Evolutionary conservation across 2,888 invertebrate species (phyloP), one percentile per base, ranked within the genome.

Genomic region (Pristionchus exspectatus): DNA sequence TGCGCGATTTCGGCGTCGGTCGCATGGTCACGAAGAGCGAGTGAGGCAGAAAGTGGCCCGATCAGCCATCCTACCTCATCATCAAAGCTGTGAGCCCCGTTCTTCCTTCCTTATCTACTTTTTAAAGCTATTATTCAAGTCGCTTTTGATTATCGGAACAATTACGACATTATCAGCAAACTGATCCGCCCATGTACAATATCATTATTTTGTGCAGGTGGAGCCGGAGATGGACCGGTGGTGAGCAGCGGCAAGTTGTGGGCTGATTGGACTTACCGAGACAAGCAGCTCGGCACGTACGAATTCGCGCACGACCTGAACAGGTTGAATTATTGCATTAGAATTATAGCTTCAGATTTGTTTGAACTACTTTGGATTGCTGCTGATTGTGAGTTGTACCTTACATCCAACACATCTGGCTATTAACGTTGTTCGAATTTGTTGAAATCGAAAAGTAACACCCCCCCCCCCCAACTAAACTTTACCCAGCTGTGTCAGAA

Each of bases 21-120:
- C 92, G 95, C n/a, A 84, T 94, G 77, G 91, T 93, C 9, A 92
- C 94, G 27, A 95, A 94, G 90, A 93, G 91, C 81, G 95, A 95
- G 90, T 95, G 95, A 95, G 63, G 88, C n/a, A 90, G 92, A 27
- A 93, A 93, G 90, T 95, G 94, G 94, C 95, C 95, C 50, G 83
- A 90, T 14, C 92, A 95, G 90, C 93, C 94, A n/a, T 94, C 94
- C 0, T 95, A 93, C 90, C 77, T 95, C 87, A 91, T 92, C 84
- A 93, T 95, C 87, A 87, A 93, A 38, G 93, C 92, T 89, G 95
- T 95, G 63, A 38, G 90, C n/a, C n/a, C 66, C 69, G 7, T 44
- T n/a, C n/a, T 18, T 33, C 44, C 7, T 50, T 0, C 44, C 44
- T 50, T 50, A 50, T 50, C 44, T 50, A 50, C n/a, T 50, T 56